These are phyloP conservation scores for Ischnus inquisitorius DNA, from an alignment of 2,888 invertebrate species.

Conservation along the genomic window DNA sequence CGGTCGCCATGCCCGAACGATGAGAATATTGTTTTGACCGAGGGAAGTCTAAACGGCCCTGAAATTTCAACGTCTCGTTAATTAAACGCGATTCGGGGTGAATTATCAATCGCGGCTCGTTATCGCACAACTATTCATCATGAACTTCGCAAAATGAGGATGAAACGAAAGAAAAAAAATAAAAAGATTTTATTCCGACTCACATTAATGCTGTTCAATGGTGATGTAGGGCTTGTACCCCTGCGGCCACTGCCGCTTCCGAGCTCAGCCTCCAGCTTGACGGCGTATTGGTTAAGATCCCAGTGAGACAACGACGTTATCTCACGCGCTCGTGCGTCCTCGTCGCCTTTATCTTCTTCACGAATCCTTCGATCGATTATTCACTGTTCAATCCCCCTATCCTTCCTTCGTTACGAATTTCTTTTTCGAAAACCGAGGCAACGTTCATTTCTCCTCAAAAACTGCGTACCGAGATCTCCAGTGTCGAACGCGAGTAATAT, in stretches of 20 bases:
- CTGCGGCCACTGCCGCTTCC: slow-evolving; percentile 83
- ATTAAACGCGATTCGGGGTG: slow-evolving; percentile 41
- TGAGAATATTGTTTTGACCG: slow-evolving; percentile 43
- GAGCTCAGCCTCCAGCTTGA: slow-evolving; percentile 84
- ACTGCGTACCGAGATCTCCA: slow-evolving; percentile 14
- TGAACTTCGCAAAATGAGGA: not conserved
- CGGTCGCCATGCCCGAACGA: slow-evolving; percentile 25
- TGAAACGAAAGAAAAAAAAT: not conserved
- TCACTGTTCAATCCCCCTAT: slow-evolving; percentile 15
- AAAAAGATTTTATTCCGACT: slow-evolving; percentile 70
- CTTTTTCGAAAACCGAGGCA: slow-evolving; percentile 25
- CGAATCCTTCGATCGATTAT: slow-evolving; percentile 1
- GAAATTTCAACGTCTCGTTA: slow-evolving; percentile 26
- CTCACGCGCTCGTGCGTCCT: not conserved
- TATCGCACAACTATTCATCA: not conserved
- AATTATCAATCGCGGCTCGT: slow-evolving; percentile 36
- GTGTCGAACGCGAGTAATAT: not conserved
- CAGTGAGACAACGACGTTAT: slow-evolving; percentile 1
- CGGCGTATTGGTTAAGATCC: slow-evolving; percentile 64
- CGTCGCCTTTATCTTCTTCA: slow-evolving; percentile 1
- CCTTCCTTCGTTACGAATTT: slow-evolving; percentile 23
- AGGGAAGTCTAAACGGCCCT: not conserved
- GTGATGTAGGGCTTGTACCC: slow-evolving; percentile 81
- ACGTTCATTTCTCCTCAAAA: slow-evolving; percentile 39
- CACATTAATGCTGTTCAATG: slow-evolving; percentile 83